These are phyloP conservation scores for Lepetodrilus schrolli DNA, from an alignment of 2,888 invertebrate species.

Conservation along the genomic window DNA sequence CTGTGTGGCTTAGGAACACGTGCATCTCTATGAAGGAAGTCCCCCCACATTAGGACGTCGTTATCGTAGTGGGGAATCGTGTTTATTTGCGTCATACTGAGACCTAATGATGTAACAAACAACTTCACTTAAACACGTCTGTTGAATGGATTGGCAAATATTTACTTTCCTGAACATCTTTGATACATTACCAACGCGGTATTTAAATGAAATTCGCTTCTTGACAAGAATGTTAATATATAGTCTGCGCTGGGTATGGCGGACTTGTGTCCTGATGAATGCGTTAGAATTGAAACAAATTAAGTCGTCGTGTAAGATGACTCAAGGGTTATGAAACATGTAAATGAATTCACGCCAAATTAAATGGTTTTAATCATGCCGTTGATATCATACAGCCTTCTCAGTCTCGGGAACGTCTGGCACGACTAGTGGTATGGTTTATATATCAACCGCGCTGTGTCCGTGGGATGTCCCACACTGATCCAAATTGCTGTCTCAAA, in stretches of 20 bases:
- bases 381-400: background rate
- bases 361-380: background rate
- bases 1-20: no score
- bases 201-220: conserved; percentile 25
- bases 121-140: background rate
- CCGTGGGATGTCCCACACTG: conserved; percentile 1
- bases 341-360: background rate
- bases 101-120: background rate
- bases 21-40: background rate
- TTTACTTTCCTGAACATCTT: conserved; percentile 21
- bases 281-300: no score
- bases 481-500: no score
- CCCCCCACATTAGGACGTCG: background rate
- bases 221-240: conserved; percentile 1
- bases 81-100: conserved; percentile 18
- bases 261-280: no score
- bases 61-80: background rate
- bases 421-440: no score
- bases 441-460: background rate
- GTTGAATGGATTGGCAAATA: background rate
- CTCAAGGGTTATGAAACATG: no score
- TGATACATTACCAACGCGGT: conserved; percentile 18
- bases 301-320: no score
- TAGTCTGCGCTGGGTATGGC: no score
- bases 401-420: no score